Conservation (phyloP, 2,888 invertebrate genomes). For the Megaustenia siamemsis region DNA sequence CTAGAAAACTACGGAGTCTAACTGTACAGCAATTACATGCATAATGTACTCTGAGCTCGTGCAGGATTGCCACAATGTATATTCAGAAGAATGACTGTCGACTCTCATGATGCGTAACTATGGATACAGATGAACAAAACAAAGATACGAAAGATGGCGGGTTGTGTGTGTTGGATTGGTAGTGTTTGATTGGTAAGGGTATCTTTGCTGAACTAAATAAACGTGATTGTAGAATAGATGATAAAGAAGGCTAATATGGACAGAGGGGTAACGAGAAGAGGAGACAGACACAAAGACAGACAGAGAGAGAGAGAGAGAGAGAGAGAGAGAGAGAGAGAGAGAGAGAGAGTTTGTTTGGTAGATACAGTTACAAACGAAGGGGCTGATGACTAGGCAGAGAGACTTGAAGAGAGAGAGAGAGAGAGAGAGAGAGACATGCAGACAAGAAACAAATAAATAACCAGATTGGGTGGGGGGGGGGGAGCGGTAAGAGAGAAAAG, state of each 20-base stretch:
- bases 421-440: too few species aligned
- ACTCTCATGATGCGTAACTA: not conserved
- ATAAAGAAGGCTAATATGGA: not conserved
- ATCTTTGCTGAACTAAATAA: too few species aligned
- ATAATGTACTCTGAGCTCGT: too few species aligned
- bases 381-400: not conserved
- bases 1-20: too few species aligned
- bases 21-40: too few species aligned
- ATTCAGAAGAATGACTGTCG: not conserved
- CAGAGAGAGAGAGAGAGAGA: constrained; percentile 20
- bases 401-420: too few species aligned
- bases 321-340: constrained; percentile 3
- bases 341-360: too few species aligned
- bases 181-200: too few species aligned
- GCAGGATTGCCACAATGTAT: not conserved
- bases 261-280: not conserved
- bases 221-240: too few species aligned
- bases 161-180: not conserved
- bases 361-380: not conserved
- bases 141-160: not conserved
- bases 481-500: not conserved
- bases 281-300: constrained; percentile 7
- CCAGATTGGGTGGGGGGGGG: too few species aligned
- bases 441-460: too few species aligned
- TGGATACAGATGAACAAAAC: not conserved